Evolutionary conservation across 2,888 invertebrate species (phyloP).

Genomic region (Pecten maximus): DNA sequence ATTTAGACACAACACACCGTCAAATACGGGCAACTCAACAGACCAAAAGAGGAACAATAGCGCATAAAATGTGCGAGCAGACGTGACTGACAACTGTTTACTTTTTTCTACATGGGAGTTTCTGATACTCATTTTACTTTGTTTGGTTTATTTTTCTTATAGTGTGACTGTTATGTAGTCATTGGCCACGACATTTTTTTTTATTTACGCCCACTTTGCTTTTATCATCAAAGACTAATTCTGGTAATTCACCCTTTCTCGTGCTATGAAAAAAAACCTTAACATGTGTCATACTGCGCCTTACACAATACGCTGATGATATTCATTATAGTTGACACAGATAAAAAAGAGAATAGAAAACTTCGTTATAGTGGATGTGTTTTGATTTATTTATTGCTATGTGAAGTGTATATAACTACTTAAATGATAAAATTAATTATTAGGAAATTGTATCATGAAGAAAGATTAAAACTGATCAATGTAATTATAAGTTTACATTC

Average conservation of each 20-base stretch:
- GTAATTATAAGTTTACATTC: too few relatives aligned
- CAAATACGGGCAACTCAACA: slow-evolving; percentile 35
- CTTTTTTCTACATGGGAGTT: not conserved
- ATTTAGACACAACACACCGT: slow-evolving; percentile 35
- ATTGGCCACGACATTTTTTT: not conserved
- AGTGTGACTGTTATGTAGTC: not conserved
- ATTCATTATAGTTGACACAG: not conserved
- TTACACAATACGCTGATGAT: not conserved
- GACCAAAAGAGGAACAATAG: slow-evolving; percentile 41
- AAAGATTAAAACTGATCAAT: too few relatives aligned
- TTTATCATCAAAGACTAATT: not conserved
- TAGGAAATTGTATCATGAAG: too few relatives aligned
- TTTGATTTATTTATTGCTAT: too few relatives aligned
- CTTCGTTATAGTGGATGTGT: too few relatives aligned
- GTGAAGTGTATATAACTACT: too few relatives aligned
- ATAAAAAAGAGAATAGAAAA: too few relatives aligned
- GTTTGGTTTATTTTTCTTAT: not conserved
- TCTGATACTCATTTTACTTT: not conserved
- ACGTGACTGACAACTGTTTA: slow-evolving; percentile 37
- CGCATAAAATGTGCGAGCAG: slow-evolving; percentile 21
- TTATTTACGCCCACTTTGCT: not conserved
- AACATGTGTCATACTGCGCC: not conserved
- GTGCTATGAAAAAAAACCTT: not conserved
- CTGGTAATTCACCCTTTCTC: not conserved
- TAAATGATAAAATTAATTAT: too few relatives aligned